Evolutionary conservation across 92 coral and sea anemone genomes (phyloP), one percentile per base, ranked within the genome.

Genomic region (Zoanthus gigantus): DNA sequence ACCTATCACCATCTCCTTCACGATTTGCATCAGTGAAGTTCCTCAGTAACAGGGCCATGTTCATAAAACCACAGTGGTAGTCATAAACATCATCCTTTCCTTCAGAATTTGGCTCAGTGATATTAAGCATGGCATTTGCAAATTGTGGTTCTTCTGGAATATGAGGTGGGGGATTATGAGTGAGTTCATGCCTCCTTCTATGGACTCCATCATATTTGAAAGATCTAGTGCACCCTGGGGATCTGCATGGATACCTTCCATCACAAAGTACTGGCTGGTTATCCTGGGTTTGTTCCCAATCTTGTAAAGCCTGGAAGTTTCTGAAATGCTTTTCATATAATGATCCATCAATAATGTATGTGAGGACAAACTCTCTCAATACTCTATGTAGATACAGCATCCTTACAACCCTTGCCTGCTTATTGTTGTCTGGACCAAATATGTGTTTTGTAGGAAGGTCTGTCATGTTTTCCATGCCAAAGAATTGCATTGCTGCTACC

Each of bases 181-280:
- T 52, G 72, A 93, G 44, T 69, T 90, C 93, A 84, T 90, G 95
- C 11, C 93, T 85, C 61, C 88, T 75, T 67, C 93, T 88, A 3
- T 29, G 78, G 13, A 72, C 87, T 0, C 95, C 92, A 81, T 91
- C 92, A 61, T 88, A 79, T 50, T 84, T 88, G 37, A 84, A 93
- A 9, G 93, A 79, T 8, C 75, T 42, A 9, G 60, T 2, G 58
- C 93, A 93, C 32, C 93, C 93, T 5, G 75, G 74, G 78, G 78
- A 84, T 61, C 92, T 74, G 28, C 96, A 93, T 4, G 90, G 93
- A 63, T 93, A 88, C 54, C 90, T 86, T 23, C 93, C 92, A 88
- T 93, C 87, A 45, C 78, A 76, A 11, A 69, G 74, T 3, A 85
- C 15, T 0, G 82, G 76, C 81, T 93, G 93, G 47, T 81, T 85